phyloP scores from a whole-genome alignment of 2,888 invertebrate genomes.

The Nesidiocoris tenuis region DNA sequence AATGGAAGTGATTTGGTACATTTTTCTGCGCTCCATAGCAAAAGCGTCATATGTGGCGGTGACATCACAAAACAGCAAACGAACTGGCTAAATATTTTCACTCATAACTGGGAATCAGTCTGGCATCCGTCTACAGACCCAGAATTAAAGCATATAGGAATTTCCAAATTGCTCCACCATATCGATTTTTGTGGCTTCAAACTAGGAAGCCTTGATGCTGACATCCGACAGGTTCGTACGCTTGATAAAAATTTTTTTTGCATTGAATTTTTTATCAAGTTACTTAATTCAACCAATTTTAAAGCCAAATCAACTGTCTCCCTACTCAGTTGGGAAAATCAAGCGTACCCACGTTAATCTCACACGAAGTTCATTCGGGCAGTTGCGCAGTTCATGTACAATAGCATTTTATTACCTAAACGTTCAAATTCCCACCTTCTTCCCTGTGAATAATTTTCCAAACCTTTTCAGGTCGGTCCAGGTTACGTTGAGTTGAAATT shows the following conservation, averaged over 20 bases:
- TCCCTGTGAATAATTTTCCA: too few species aligned
- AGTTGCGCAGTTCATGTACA: too few species aligned
- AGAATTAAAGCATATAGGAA: slow-evolving; percentile 63
- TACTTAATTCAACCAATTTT: too few species aligned
- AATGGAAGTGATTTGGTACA: slow-evolving; percentile 86
- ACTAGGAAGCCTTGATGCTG: slow-evolving; percentile 62
- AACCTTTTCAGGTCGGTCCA: slow-evolving; percentile 66
- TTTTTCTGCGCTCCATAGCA: slow-evolving; percentile 71
- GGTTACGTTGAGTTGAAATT: slow-evolving; percentile 72
- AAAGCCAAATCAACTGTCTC: too few species aligned
- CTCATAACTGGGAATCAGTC: slow-evolving; percentile 64
- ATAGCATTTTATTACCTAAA: too few species aligned
- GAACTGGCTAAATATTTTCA: slow-evolving; percentile 56
- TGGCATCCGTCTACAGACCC: slow-evolving; percentile 60
- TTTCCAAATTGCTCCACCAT: slow-evolving; percentile 64
- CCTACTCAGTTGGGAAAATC: too few species aligned
- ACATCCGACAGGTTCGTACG: slow-evolving; percentile 63
- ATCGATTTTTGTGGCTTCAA: slow-evolving; percentile 62
- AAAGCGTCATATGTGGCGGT: slow-evolving; percentile 59
- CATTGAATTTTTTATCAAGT: too few species aligned
- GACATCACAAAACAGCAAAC: slow-evolving; percentile 54
- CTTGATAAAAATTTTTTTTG: too few species aligned
- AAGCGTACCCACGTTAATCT: too few species aligned
- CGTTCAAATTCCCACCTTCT: too few species aligned
- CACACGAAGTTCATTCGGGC: too few species aligned